Percentiles rank a stretch among this genome's conserved stretches.
Evolutionary conservation across 2,113 vertebrate species (phyloP).

Genomic region (Ursus arctos): DNA sequence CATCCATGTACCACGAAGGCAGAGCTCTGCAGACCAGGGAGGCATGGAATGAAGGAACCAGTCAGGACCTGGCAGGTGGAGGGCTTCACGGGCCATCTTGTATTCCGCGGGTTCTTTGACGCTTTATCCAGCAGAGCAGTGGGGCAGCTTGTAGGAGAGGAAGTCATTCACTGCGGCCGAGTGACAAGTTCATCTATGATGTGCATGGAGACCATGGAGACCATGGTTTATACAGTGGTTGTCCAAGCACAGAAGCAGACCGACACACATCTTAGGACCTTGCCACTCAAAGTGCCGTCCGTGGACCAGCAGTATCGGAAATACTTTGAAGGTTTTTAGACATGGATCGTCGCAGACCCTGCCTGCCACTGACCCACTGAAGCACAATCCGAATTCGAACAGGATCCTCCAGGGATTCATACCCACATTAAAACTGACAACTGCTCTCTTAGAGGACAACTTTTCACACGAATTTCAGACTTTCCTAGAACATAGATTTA

Average conservation of each 20-base stretch:
- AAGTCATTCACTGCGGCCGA: accelerated
- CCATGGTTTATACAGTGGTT: accelerated
- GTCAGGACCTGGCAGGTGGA: accelerated
- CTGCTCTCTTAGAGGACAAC: background rate
- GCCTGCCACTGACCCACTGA: background rate
- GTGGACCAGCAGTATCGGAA: accelerated
- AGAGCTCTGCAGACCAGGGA: background rate
- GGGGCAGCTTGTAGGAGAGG: background rate
- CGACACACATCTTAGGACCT: accelerated
- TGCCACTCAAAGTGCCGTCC: accelerated
- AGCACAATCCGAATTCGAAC: too few species aligned
- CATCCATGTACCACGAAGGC: background rate
- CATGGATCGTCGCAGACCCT: background rate
- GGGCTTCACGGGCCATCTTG: accelerated
- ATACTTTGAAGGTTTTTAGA: background rate
- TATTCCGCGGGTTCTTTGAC: accelerated
- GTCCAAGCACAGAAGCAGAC: background rate
- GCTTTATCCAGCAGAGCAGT: background rate
- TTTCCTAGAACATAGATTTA: background rate
- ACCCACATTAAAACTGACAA: background rate
- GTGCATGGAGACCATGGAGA: accelerated
- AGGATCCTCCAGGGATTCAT: background rate
- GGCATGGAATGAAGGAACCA: accelerated
- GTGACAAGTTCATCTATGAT: accelerated
- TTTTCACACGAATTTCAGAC: background rate